Conservation (phyloP, 2,888 invertebrate species). For the Hemithea aestivaria region DNA sequence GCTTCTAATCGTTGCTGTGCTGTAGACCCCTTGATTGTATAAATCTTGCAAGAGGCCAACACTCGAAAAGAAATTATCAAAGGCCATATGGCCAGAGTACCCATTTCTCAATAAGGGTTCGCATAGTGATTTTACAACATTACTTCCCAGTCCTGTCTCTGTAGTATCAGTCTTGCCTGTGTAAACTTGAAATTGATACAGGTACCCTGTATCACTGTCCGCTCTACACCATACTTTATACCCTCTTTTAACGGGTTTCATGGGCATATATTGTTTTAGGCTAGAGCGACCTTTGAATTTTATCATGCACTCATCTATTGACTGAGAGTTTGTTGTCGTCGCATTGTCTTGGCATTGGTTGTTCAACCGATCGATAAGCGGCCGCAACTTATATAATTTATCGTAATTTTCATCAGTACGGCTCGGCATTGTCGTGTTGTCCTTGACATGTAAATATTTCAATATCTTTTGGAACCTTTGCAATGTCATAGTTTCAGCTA, state of each 20-base stretch:
- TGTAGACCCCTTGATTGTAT: constrained; percentile 9
- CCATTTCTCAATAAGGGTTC: constrained; percentile 11
- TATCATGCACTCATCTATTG: constrained; percentile 30
- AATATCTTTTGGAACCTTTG: constrained; percentile 12
- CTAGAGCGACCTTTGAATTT: constrained; percentile 28
- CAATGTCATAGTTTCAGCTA: constrained; percentile 20
- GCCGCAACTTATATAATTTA: constrained; percentile 21
- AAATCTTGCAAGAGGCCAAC: constrained; percentile 9
- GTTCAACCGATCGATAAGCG: constrained; percentile 13
- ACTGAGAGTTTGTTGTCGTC: constrained; percentile 17
- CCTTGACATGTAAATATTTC: constrained; percentile 20
- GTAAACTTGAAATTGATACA: constrained; percentile 25
- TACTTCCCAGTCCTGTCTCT: constrained; percentile 22
- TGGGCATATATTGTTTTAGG: constrained; percentile 31
- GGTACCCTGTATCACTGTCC: constrained; percentile 27
- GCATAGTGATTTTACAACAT: constrained; percentile 22
- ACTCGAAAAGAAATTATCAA: constrained; percentile 10
- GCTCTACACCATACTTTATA: constrained; percentile 30
- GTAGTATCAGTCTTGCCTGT: constrained; percentile 25
- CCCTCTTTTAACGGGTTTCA: constrained; percentile 32
- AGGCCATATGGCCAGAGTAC: constrained; percentile 8
- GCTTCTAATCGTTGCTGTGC: constrained; percentile 2
- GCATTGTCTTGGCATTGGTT: constrained; percentile 16
- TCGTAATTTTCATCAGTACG: constrained; percentile 15
- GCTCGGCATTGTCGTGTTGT: constrained; percentile 15